These are phyloP conservation scores for Sepiola atlantica DNA, from an alignment of 2,888 invertebrate genomes.

Conservation along the genomic window DNA sequence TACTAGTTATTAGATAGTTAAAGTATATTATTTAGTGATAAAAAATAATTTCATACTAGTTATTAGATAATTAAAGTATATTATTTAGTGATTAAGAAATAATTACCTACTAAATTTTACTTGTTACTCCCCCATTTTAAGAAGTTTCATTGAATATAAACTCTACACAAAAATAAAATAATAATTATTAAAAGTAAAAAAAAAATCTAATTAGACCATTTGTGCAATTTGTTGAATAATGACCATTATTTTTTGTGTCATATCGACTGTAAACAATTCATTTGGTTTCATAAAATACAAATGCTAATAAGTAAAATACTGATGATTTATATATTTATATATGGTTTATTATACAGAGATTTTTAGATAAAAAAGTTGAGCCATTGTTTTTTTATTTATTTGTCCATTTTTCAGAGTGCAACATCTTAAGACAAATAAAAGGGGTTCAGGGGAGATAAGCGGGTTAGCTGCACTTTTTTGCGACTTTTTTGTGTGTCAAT, in stretches of 20 bases:
- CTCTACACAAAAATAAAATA: too few species aligned
- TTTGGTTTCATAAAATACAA: background rate
- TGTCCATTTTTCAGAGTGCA: background rate
- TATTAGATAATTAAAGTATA: too few species aligned
- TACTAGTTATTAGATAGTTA: too few species aligned
- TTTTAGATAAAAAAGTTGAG: slow-evolving; percentile 22
- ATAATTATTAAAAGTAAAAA: background rate
- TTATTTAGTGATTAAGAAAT: too few species aligned
- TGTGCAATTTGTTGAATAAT: background rate
- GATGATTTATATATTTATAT: slow-evolving; percentile 2
- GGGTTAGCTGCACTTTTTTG: slow-evolving; percentile 14
- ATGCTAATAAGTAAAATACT: background rate
- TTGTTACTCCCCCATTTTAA: background rate
- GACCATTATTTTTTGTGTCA: slow-evolving; percentile 11
- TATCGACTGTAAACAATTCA: background rate
- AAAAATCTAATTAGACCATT: background rate
- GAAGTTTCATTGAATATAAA: background rate
- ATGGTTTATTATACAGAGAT: background rate
- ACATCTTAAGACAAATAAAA: background rate
- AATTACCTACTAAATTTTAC: background rate
- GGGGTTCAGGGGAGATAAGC: background rate
- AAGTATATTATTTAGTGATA: too few species aligned
- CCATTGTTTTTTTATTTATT: background rate
- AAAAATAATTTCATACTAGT: too few species aligned
- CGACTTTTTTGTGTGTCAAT: background rate